These are phyloP conservation scores for Zaprionus ghesquierei DNA, from an alignment of 1,140 invertebrate genomes.

Conservation along the genomic window DNA sequence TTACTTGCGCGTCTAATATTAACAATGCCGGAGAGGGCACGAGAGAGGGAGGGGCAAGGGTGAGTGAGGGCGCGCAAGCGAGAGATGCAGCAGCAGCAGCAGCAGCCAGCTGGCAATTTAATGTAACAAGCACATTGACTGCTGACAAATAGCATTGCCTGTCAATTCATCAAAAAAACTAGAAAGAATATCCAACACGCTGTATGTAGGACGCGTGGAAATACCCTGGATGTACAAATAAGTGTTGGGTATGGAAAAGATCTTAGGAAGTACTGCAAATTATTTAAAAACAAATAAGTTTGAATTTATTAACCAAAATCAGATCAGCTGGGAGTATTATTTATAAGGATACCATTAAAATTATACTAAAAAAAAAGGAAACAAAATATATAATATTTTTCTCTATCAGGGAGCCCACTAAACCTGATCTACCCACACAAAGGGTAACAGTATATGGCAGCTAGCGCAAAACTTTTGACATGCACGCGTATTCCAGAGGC, in stretches of 20 bases:
- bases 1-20: conserved; percentile 70
- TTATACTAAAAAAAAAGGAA: too few species aligned
- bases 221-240: background rate
- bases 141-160: conserved; percentile 82
- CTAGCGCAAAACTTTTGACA: conserved; percentile 67
- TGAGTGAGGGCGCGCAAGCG: background rate
- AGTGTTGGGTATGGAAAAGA: too few species aligned
- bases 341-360: too few species aligned
- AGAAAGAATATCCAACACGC: background rate
- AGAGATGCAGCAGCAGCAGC: conserved; percentile 17
- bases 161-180: conserved; percentile 79
- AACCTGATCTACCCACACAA: background rate
- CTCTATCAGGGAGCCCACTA: too few species aligned
- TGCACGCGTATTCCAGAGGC: conserved; percentile 42
- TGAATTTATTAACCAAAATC: too few species aligned
- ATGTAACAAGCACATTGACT: conserved; percentile 82
- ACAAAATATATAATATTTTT: too few species aligned
- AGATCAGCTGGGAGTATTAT: too few species aligned
- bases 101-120: conserved; percentile 75
- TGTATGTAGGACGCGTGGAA: background rate
- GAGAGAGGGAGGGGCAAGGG: background rate
- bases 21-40: conserved; percentile 51
- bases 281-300: too few species aligned
- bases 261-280: too few species aligned
- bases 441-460: background rate